Base-by-base conservation (phyloP, 2,113 vertebrate genomes). In the Pionites leucogaster region DNA sequence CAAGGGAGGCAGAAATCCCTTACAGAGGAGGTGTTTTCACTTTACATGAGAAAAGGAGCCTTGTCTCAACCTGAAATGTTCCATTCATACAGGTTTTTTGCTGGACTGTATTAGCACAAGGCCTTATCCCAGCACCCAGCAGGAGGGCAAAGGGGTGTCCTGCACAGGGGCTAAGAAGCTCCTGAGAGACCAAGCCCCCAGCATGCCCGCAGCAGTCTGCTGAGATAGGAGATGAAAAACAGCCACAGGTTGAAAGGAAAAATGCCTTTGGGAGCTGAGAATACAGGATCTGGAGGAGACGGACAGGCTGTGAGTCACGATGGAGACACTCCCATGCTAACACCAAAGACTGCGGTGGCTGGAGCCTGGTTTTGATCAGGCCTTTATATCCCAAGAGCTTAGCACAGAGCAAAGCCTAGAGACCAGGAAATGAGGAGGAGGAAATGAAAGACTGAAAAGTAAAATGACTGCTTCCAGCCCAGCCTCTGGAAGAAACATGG, bases 221-320 rank as follows among this genome's bases (percentile, higher is more conserved):
- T 3, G 3, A 84, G 88, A 33, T 1, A 69, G 67, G n/a, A 88
- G 68, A 77, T 9, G 27, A 89, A 82, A 90, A 74, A n/a, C 6
- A 50, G 14, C 10, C 2, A 3, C 69, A 57, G 50, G 60, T 0
- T 86, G 63, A 50, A 94, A 85, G 67, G 52, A 35, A 76, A 90
- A 88, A 84, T 9, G 60, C 80, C 69, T 94, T 17, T 84, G 72
- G 82, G 88, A 94, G 86, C 55, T 42, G 80, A 67, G 64, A 81
- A 55, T 3, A 8, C 39, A 29, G 20, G 60, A 62, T 33, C 92
- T 93, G 93, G 69, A 64, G 47, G 88, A 71, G 77, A 92, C 46
- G 90, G 86, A 64, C 88, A 75, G 86, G 82, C 86, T 88, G 76
- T 97, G 92, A 90, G 83, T 92, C 86, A 94, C 0, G 31, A 14